These are phyloP conservation scores for Uropetala carovei DNA, from an alignment of 2,888 invertebrate species.

Conservation along the genomic window DNA sequence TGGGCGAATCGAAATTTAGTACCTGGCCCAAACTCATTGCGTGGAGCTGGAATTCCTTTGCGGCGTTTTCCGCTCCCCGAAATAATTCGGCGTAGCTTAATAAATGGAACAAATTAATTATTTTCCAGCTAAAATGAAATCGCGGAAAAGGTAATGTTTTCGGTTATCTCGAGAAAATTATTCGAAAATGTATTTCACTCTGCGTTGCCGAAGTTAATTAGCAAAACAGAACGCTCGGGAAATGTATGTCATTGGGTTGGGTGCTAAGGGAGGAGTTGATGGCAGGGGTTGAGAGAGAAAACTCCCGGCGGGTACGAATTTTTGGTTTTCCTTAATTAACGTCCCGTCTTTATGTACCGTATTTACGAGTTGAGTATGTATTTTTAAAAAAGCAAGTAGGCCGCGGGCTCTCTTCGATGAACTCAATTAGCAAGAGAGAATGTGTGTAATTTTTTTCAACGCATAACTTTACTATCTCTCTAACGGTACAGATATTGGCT, in stretches of 20 bases:
- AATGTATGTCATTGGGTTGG: conserved; percentile 2
- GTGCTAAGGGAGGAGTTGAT: background rate
- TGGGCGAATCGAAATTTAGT: too few relatives aligned
- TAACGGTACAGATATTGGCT: background rate
- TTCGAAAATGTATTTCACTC: background rate
- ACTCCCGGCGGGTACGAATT: background rate
- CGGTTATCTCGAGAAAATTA: background rate
- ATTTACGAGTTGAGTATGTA: background rate
- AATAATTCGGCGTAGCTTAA: background rate
- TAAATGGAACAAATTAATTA: background rate
- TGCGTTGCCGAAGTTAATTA: background rate
- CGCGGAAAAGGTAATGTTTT: background rate
- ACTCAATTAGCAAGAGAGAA: background rate
- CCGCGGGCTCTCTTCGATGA: background rate
- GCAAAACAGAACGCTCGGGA: background rate
- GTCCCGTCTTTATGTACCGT: background rate
- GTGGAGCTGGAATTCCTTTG: too few relatives aligned
- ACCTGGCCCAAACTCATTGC: too few relatives aligned
- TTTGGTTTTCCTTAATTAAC: conserved; percentile 11
- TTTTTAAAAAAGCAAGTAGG: too few relatives aligned
- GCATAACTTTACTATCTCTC: background rate
- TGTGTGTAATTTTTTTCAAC: background rate
- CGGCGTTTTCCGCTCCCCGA: too few relatives aligned
- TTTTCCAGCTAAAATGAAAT: background rate
- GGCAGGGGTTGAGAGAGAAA: background rate